Base-by-base conservation (phyloP, 35 echinoderm and acorn worm genomes). In the Ptychodera flava region DNA sequence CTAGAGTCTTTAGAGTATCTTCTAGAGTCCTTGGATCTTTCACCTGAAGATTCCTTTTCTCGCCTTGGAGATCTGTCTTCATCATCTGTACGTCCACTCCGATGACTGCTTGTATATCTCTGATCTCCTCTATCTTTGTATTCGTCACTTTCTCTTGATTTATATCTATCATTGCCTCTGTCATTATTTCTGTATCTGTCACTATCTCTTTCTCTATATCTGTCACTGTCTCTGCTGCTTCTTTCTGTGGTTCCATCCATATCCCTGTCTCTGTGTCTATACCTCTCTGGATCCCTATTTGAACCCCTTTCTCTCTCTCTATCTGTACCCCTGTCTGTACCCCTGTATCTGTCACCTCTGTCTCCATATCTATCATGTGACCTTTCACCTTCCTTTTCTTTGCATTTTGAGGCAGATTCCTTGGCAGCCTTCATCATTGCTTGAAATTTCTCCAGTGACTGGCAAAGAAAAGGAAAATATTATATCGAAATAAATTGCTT, bases 391-490 rank as follows among this genome's bases (percentile, higher is more conserved):
- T 86, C 38, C 85, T 77, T 80, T 36, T 85, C n/a, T 89, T 75
- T 88, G 92, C 88, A 34, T 86, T 64, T 64, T 12, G 6, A 6
- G 22, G 45, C 6, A 1, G 36, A 82, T 79, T 37, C 93, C 64
- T 94, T 88, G 76, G 90, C 96, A 38, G 90, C 93, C 37, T 85
- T 92, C 78, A 99, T 37, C 77, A 92, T 89, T 77, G 79, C 77
- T 32, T 99, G 75, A 87, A 92, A 94, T 30, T 90, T 94, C 35
- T 92, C 96, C 35, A 90, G 32, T 31, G 96, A 99, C 96, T 97
- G 36, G 16, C 76, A 81, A 84, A 80, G 37, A 82, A 79, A 82
- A 30, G 81, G n/a, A 77, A 77, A 0, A 84, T 45, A 28, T 33
- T 22, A 84, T 0, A 53, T 16, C 36, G 1, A 45, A 89, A 36